These are phyloP conservation scores for Hylia prasina DNA, from an alignment of 2,113 vertebrate species.

Conservation along the genomic window DNA sequence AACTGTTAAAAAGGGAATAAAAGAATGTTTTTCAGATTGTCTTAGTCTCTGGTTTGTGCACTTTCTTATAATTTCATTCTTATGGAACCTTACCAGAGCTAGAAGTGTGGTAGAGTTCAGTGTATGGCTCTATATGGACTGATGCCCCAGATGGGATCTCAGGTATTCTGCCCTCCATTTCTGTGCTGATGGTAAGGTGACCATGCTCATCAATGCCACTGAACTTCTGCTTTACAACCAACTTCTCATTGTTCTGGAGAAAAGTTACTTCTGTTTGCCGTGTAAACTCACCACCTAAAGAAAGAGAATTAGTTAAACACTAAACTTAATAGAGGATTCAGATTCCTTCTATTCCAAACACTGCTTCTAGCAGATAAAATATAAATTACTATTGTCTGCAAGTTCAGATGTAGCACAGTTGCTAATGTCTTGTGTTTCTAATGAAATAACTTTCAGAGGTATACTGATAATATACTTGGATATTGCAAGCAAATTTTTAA, in stretches of 20 bases:
- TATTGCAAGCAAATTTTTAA: neutral
- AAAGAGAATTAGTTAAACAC: neutral
- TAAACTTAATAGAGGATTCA: neutral
- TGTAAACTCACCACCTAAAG: slow-evolving; percentile 84
- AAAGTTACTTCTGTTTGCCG: slow-evolving; percentile 88
- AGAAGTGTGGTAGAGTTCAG: slow-evolving; percentile 86
- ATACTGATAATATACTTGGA: neutral
- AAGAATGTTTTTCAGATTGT: neutral
- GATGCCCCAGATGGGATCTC: slow-evolving; percentile 71
- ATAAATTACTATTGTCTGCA: neutral
- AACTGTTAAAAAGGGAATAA: neutral
- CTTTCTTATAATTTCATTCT: neutral
- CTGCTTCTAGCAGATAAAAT: neutral
- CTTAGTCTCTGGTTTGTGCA: neutral
- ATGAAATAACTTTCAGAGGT: neutral
- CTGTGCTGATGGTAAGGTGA: slow-evolving; percentile 87
- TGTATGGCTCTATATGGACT: slow-evolving; percentile 85
- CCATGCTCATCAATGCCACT: slow-evolving; percentile 90
- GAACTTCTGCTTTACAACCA: slow-evolving; percentile 85
- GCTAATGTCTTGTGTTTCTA: neutral
- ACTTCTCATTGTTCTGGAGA: slow-evolving; percentile 78
- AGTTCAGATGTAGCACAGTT: neutral
- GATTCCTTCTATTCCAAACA: neutral
- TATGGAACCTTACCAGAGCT: slow-evolving; percentile 72
- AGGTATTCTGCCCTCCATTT: slow-evolving; percentile 85